These are phyloP conservation scores for Trinectes maculatus DNA, from an alignment of 2,113 vertebrate species.

Conservation along the genomic window DNA sequence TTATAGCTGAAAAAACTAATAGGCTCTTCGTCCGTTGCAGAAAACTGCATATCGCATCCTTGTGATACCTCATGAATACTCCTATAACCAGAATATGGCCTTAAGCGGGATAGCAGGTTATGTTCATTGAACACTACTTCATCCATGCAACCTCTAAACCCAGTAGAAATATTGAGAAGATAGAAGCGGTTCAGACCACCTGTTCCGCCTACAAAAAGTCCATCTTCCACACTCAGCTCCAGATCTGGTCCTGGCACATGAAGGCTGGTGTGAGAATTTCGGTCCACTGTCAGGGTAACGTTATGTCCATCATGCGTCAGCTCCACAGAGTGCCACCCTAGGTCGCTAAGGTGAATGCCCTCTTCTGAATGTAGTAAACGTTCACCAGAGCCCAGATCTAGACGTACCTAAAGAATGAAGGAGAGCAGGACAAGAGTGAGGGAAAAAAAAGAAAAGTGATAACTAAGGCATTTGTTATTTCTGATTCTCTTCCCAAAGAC, in stretches of 20 bases:
- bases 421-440: background rate
- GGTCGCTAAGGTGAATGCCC: slow-evolving; percentile 80
- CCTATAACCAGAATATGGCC: slow-evolving; percentile 84
- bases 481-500: background rate
- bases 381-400: slow-evolving; percentile 84
- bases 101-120: slow-evolving; percentile 84
- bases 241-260: slow-evolving; percentile 75
- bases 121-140: slow-evolving; percentile 85
- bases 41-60: slow-evolving; percentile 89
- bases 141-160: slow-evolving; percentile 88
- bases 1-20: slow-evolving; percentile 90
- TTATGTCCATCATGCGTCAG: slow-evolving; percentile 75
- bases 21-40: slow-evolving; percentile 83
- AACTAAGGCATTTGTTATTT: background rate
- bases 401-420: slow-evolving; percentile 78
- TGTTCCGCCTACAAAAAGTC: slow-evolving; percentile 85
- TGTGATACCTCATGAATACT: slow-evolving; percentile 86
- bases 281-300: slow-evolving; percentile 83
- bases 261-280: slow-evolving; percentile 63
- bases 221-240: slow-evolving; percentile 83
- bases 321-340: slow-evolving; percentile 86
- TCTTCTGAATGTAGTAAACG: slow-evolving; percentile 78
- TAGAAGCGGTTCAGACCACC: slow-evolving; percentile 75
- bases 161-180: slow-evolving; percentile 49
- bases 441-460: background rate